Conservation (phyloP, 1,140 invertebrate species). For the Augochlora pura region DNA sequence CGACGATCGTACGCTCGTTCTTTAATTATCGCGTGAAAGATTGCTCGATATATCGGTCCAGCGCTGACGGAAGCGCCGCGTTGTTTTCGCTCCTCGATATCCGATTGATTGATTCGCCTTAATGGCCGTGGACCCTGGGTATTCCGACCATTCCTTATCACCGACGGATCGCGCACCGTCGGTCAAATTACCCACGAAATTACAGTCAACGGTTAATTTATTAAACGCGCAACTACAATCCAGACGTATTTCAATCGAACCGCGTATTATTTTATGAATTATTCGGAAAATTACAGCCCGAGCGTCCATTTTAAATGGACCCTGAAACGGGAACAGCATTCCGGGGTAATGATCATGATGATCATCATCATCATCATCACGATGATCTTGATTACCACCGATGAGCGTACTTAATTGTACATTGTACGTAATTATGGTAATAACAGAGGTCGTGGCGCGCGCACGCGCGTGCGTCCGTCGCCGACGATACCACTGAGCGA, state of each 20-base stretch:
- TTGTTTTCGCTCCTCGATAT: background rate
- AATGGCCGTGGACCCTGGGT: background rate
- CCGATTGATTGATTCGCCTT: conserved; percentile 31
- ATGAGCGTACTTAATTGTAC: conserved; percentile 51
- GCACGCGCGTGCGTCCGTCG: conserved; percentile 11
- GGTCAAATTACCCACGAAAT: conserved; percentile 48
- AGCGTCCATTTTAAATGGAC: conserved; percentile 43
- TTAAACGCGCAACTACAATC: conserved; percentile 46
- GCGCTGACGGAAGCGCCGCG: background rate
- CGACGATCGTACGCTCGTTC: background rate
- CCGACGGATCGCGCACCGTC: conserved; percentile 5
- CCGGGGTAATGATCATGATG: conserved; percentile 12
- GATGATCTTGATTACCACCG: conserved; percentile 54
- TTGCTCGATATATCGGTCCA: background rate
- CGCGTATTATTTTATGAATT: conserved; percentile 54
- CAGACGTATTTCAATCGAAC: conserved; percentile 57
- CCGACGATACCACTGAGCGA: conserved; percentile 1
- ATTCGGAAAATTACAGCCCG: conserved; percentile 60
- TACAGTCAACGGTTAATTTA: conserved; percentile 60
- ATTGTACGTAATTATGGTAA: conserved; percentile 56
- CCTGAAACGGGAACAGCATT: conserved; percentile 9
- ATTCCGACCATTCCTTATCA: conserved; percentile 27
- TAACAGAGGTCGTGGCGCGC: conserved; percentile 30
- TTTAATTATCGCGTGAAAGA: background rate
- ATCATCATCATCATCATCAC: conserved; percentile 36